Conservation (phyloP, 1,140 invertebrate genomes). For the Diabrotica virgifera region DNA sequence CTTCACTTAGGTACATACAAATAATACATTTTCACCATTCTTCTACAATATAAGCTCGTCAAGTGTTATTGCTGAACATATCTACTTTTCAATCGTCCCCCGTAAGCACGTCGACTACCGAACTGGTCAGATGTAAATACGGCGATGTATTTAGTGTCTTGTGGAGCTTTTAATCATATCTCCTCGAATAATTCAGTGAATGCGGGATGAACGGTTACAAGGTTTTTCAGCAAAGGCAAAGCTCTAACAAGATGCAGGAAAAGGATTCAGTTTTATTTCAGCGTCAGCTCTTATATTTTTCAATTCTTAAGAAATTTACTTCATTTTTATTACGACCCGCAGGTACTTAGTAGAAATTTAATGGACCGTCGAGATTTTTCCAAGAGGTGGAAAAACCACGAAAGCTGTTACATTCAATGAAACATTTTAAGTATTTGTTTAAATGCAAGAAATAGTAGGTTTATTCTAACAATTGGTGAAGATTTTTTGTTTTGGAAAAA, state of each 20-base stretch:
- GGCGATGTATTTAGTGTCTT: slow-evolving; percentile 42
- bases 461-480: too few species aligned
- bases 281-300: neutral
- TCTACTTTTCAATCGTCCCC: neutral
- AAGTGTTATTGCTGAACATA: neutral
- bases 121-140: slow-evolving; percentile 32
- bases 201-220: slow-evolving; percentile 36
- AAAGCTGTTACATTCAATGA: too few species aligned
- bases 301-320: slow-evolving; percentile 3
- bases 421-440: too few species aligned
- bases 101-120: neutral
- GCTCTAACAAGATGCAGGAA: slow-evolving; percentile 34
- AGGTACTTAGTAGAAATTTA: neutral
- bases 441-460: too few species aligned
- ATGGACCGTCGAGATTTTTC: neutral
- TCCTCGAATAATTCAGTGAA: slow-evolving; percentile 38
- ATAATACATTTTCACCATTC: too few species aligned
- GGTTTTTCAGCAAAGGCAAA: slow-evolving; percentile 25
- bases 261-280: slow-evolving; percentile 10
- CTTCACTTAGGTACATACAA: too few species aligned
- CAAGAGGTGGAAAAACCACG: too few species aligned
- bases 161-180: slow-evolving; percentile 43
- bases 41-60: too few species aligned
- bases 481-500: too few species aligned
- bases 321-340: neutral